Conservation (phyloP, 2,113 vertebrate genomes). For the Pollimyrus isidori region DNA sequence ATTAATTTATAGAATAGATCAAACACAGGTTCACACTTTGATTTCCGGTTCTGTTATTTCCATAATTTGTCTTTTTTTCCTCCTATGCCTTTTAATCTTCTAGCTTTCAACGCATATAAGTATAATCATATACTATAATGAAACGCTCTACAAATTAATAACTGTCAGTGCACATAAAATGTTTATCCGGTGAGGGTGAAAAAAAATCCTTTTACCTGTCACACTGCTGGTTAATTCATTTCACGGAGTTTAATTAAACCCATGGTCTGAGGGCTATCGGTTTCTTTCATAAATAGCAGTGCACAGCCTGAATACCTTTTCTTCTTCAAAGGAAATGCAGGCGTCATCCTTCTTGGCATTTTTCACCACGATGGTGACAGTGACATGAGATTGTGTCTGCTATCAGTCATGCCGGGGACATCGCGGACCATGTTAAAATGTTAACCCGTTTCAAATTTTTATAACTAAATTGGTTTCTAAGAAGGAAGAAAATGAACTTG, state of each 20-base stretch:
- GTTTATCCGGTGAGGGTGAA: slow-evolving; percentile 52
- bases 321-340: slow-evolving; percentile 64
- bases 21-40: slow-evolving; percentile 66
- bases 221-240: slow-evolving; percentile 63
- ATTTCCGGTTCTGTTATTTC: slow-evolving; percentile 56
- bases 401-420: slow-evolving; percentile 64
- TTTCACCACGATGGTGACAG: slow-evolving; percentile 72
- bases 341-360: slow-evolving; percentile 69
- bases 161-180: slow-evolving; percentile 51
- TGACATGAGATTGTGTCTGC: slow-evolving; percentile 74
- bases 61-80: slow-evolving; percentile 51
- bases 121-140: slow-evolving; percentile 35
- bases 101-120: slow-evolving; percentile 18
- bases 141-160: slow-evolving; percentile 53
- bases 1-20: slow-evolving; percentile 71
- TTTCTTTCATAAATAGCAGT: slow-evolving; percentile 40
- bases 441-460: background rate
- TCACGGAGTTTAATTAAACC: slow-evolving; percentile 67
- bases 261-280: slow-evolving; percentile 53
- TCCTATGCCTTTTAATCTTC: slow-evolving; percentile 41
- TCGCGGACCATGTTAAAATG: background rate
- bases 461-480: background rate
- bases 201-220: slow-evolving; percentile 53
- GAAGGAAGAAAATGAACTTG: background rate
- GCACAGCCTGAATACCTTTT: slow-evolving; percentile 52